Evolutionary conservation across 2,113 vertebrate species (phyloP), one percentile per base, ranked within the genome.

Genomic region (Oenanthe melanoleuca): DNA sequence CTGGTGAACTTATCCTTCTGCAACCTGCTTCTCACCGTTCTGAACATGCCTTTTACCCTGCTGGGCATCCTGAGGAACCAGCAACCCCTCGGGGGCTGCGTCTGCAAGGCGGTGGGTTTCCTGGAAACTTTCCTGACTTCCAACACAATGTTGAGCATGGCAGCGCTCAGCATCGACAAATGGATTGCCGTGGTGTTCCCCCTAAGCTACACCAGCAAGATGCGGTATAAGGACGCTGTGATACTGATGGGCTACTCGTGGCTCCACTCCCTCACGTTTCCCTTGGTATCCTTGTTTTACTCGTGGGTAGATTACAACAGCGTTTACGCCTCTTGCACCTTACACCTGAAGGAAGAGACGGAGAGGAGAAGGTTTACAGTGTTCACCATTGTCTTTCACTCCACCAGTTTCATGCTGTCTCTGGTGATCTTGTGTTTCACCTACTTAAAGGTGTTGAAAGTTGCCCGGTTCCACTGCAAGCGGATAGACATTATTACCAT

Each of bases 101-200:
- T 97, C 61, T 98, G 98, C 82, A 97, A 95, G 38, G 97, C 92
- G 1, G 88, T 97, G 24, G 97, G 98, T 47, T 98, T 98, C 50
- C 93, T 97, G 53, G 98, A 98, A 97, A 98, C 98, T 92, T 98
- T 98, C 45, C 96, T 98, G 96, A 98, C 97, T 81, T 97, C 97
- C 42, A 98, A 98, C 77, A 91, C 97, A 1, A 98, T 98, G 98
- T 80, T 98, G 93, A 98, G 97, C 96, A 98, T 98, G 98, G 98
- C 97, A 63, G 98, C 98, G 3, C 98, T 98, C 53, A 98, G 98
- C 95, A 97, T 98, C 72, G 98, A 98, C 97, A 97, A 97, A 92
- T 98, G 98, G 98, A 95, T 98, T 52, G 98, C 98, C 4, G 97
- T 98, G 92, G 98, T 98, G 57, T 98, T 98, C 80, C 98, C 98